Evolutionary conservation across 2,797 vertebrate genomes (phyloP), one percentile per base, ranked within the genome.

Genomic region (Australoheros facetus): DNA sequence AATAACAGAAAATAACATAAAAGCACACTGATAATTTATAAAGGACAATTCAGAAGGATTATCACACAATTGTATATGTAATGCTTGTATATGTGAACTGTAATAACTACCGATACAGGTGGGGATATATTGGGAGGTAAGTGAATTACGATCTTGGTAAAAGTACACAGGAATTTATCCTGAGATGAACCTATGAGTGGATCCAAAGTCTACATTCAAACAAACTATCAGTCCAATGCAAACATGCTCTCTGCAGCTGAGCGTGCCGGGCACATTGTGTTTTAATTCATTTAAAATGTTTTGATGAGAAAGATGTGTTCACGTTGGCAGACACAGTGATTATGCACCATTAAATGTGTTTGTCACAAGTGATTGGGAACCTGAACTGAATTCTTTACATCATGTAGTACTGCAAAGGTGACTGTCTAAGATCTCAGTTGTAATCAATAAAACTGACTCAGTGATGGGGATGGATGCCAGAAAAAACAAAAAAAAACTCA

Each of bases 131-230:
- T 28, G 11, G 37, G 37, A 37, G 37, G 37, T 58, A 3, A 73
- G 19, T 32, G 17, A 54, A 3, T 32, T 69, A 30, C n/a, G 26
- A 69, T 69, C 30, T 69, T 69, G n/a, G 64, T 69, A 53, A 66
- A 53, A 69, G 26, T 62, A 70, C 51, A 71, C 1, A 1, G 17
- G 23, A 3, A 32, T 76, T 73, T 87, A 73, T 88, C 57, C 80
- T 84, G 19, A 78, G 39, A 77, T 89, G 62, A 23, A 81, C 77
- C 34, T 1, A 8, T 82, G 45, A 80, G 78, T 77, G 23, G 81
- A 87, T 89, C 83, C 93, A 95, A 96, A 95, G 95, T 96, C 90
- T 91, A 74, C 51, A 75, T 69, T 80, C 56, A 89, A 92, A 91
- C 91, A 95, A 95, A 95, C 85, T 94, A 10, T 26, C 56, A 14